A percentile compares a stretch with the other conserved stretches of the same genome.
Evolutionary conservation across 2,888 invertebrate genomes (phyloP).

Genomic region (Mechanitis mazaeus): DNA sequence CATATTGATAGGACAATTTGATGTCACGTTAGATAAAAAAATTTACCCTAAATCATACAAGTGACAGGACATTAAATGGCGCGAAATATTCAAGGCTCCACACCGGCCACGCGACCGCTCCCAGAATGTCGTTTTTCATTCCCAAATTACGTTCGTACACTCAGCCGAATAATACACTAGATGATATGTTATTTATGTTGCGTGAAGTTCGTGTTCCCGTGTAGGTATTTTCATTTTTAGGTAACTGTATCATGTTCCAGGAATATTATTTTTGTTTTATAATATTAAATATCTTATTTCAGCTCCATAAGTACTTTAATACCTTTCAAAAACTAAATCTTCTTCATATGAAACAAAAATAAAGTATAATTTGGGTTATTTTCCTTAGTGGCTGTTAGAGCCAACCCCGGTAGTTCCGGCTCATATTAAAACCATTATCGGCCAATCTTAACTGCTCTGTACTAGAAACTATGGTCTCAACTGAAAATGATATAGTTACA

Average conservation of each 20-base stretch:
- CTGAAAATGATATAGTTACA: conserved; percentile 67
- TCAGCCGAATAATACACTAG: conserved; percentile 40
- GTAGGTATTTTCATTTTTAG: conserved; percentile 7
- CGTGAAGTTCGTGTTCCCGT: conserved; percentile 35
- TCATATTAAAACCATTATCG: conserved; percentile 74
- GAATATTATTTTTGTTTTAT: neutral
- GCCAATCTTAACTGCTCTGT: conserved; percentile 69
- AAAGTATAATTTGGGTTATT: neutral
- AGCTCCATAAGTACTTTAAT: neutral
- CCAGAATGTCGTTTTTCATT: conserved; percentile 53
- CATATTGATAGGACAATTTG: neutral
- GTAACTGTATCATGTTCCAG: neutral
- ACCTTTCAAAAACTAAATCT: neutral
- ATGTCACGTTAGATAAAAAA: neutral
- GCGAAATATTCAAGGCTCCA: conserved; percentile 27
- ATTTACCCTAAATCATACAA: conserved; percentile 11
- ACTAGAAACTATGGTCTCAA: conserved; percentile 67
- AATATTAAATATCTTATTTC: neutral
- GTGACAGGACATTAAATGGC: conserved; percentile 13
- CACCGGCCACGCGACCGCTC: conserved; percentile 31
- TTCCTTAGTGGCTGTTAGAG: conserved; percentile 51
- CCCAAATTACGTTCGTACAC: conserved; percentile 55
- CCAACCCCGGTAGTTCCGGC: conserved; percentile 62
- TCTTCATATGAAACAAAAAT: neutral
- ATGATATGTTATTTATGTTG: conserved; percentile 50